Conservation (phyloP, 1,140 invertebrate species). For the Octopus bimaculoides region DNA sequence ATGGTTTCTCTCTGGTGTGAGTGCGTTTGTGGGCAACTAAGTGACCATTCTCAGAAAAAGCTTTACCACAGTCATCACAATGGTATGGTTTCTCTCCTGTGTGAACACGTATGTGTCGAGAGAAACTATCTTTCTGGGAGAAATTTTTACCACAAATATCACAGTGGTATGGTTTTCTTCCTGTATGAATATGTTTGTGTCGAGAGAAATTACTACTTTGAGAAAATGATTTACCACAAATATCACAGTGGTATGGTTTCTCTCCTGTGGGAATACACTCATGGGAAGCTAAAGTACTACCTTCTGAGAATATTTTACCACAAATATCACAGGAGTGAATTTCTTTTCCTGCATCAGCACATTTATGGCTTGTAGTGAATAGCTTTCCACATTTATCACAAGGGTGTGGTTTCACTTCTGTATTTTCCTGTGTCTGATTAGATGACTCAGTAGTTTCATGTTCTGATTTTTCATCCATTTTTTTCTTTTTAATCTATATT, state of each 20-base stretch:
- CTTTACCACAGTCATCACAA: conserved; percentile 63
- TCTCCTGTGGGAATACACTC: conserved; percentile 58
- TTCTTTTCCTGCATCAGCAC: no score
- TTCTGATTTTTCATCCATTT: no score
- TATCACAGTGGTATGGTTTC: conserved; percentile 62
- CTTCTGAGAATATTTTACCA: neutral
- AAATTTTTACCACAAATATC: conserved; percentile 77
- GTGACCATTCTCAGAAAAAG: conserved; percentile 59
- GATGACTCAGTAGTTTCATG: no score
- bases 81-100: conserved; percentile 60
- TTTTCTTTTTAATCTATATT: no score
- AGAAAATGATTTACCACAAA: conserved; percentile 58
- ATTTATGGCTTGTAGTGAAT: no score
- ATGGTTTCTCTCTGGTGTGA: neutral
- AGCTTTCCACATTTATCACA: no score
- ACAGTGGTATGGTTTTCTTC: conserved; percentile 20
- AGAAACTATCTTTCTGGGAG: conserved; percentile 78
- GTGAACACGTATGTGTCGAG: conserved; percentile 74
- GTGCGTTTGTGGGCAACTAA: neutral
- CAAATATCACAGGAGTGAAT: neutral
- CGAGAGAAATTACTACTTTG: conserved; percentile 19
- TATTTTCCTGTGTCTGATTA: no score
- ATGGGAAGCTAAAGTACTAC: neutral
- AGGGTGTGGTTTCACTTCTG: no score
- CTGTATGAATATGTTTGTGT: conserved; percentile 24